These are phyloP conservation scores for Lagocephalus sceleratus DNA, from an alignment of 2,797 vertebrate species.

Conservation along the genomic window DNA sequence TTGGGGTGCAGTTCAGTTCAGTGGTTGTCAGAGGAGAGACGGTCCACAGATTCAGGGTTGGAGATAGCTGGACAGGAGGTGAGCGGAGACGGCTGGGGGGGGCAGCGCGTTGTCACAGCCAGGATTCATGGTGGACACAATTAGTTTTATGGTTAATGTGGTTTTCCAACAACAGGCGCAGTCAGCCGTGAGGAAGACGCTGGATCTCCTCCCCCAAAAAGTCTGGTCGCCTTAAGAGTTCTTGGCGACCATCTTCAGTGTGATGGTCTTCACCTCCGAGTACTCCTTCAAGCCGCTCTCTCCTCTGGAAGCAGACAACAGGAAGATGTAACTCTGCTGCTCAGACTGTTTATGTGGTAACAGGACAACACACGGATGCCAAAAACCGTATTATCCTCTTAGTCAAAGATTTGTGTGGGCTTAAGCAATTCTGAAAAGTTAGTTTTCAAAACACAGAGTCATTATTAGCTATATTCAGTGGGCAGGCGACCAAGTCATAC, in stretches of 20 bases:
- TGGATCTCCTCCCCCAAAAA: slow-evolving; percentile 41
- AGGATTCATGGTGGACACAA: slow-evolving; percentile 59
- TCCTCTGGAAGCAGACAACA: slow-evolving; percentile 79
- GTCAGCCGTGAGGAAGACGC: slow-evolving; percentile 54
- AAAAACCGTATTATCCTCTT: slow-evolving; percentile 34
- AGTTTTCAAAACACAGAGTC: slow-evolving; percentile 49
- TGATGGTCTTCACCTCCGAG: slow-evolving; percentile 97
- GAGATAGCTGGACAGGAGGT: slow-evolving; percentile 34
- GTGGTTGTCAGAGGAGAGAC: slow-evolving; percentile 45
- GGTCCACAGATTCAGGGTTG: slow-evolving; percentile 33
- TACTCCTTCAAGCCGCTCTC: slow-evolving; percentile 93
- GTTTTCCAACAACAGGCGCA: slow-evolving; percentile 36
- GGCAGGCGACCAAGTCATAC: slow-evolving; percentile 65
- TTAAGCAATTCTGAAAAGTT: slow-evolving; percentile 43
- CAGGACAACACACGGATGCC: slow-evolving; percentile 6
- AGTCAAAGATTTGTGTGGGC: slow-evolving; percentile 34
- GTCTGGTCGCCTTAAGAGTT: slow-evolving; percentile 83
- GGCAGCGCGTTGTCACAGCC: slow-evolving; percentile 55
- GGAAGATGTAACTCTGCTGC: slow-evolving; percentile 15
- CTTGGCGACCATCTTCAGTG: slow-evolving; percentile 93
- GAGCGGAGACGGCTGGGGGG: slow-evolving; percentile 23
- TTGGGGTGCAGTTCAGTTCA: slow-evolving; percentile 30
- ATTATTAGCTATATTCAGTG: slow-evolving; percentile 37
- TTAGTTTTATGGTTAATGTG: slow-evolving; percentile 41
- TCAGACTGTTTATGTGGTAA: slow-evolving; percentile 19